These are phyloP conservation scores for Sinosuthora webbiana DNA, from an alignment of 2,113 vertebrate species.

Conservation along the genomic window DNA sequence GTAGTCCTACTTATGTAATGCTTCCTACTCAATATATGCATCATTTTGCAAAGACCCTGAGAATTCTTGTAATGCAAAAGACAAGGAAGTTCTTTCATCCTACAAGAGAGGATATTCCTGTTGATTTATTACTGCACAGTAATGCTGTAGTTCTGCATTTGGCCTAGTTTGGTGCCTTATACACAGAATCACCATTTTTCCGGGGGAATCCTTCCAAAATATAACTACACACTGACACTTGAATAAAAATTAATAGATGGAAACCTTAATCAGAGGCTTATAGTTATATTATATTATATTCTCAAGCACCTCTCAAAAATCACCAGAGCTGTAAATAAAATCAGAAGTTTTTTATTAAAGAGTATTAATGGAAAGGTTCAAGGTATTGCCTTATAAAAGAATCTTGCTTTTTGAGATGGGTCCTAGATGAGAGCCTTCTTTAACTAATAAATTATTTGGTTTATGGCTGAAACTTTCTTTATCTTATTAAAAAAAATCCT, in stretches of 20 bases:
- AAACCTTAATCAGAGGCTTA: not conserved
- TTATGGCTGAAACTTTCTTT: not conserved
- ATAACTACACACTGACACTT: not conserved
- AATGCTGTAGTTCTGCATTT: not conserved
- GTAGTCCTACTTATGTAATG: not conserved
- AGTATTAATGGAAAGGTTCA: not conserved
- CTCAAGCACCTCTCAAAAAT: not conserved
- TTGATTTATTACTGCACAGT: not conserved
- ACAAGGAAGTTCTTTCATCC: not conserved
- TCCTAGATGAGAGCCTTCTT: not conserved
- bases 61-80: not conserved
- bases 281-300: not conserved
- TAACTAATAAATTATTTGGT: not conserved
- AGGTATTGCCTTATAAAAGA: not conserved
- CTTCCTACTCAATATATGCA: not conserved
- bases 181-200: not conserved
- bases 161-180: not conserved
- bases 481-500: not conserved
- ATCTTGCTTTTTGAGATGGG: not conserved
- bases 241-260: not conserved
- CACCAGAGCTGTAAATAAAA: slow-evolving; percentile 11
- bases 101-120: not conserved
- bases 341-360: not conserved
- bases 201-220: not conserved
- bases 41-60: not conserved